Evolutionary conservation across 2,113 vertebrate genomes (phyloP), one percentile per base, ranked within the genome.

Genomic region (Chlamydotis undulata): DNA sequence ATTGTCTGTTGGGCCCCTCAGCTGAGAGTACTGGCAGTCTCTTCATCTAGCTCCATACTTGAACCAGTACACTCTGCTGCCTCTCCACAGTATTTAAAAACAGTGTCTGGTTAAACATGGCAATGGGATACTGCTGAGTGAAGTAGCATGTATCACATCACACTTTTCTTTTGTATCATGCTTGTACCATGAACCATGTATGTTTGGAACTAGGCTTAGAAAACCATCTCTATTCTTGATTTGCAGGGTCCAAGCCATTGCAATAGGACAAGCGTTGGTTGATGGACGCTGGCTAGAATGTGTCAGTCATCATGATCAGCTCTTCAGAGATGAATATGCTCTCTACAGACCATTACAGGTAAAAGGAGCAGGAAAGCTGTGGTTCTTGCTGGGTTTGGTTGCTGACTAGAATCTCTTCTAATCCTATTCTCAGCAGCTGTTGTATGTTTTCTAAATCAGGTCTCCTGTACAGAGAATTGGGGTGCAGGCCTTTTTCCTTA

Each of bases 221-320:
- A 77, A 87, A 57, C 10, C 2, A 4, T 33, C 16, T 82, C 56
- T 92, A 3, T 90, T 74, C 79, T 55, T 96, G 35, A 63, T 43
- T 60, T 96, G 26, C 96, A 99, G 99, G 96, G 99, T 98, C 63
- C 99, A 99, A 93, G 99, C 99, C 26, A 99, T 99, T 83, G 99
- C 99, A 52, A 99, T 99, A 57, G 99, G 99, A 69, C 99, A 99
- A 96, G 99, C 99, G 0, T 93, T 99, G 81, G 98, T 99, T 50
- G 99, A 99, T 59, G 99, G 99, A 4, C 99, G 99, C 79, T 99
- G 99, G 99, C 95, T 99, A 77, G 99, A 99, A 75, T 99, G 99
- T 33, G 98, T 99, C 92, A 99, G 99, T 63, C 99, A 99, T 92
- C 98, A 99, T 6, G 99, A 99, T 95, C 99, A 99, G 96, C 98